These are phyloP conservation scores for Loxodonta africana DNA, from an alignment of 2,113 vertebrate species.

Conservation along the genomic window DNA sequence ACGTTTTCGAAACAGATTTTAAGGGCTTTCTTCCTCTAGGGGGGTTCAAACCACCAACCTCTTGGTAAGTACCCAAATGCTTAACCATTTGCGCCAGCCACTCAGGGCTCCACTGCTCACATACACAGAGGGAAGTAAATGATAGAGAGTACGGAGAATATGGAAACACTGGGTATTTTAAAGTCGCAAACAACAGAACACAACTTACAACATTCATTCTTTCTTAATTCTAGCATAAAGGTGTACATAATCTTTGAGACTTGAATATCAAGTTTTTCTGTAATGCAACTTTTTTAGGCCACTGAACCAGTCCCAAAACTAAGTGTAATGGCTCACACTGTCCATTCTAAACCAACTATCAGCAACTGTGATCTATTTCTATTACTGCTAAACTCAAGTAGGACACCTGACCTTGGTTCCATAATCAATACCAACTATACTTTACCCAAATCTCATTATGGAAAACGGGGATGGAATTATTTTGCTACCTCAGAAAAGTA, in stretches of 20 bases:
- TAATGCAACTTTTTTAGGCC: slow-evolving; percentile 8
- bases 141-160: background rate
- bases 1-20: background rate
- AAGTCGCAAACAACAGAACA: background rate
- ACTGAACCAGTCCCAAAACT: background rate
- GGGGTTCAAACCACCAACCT: background rate
- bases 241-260: background rate
- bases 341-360: background rate
- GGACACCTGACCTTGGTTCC: background rate
- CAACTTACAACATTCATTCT: slow-evolving; percentile 12
- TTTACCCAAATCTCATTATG: background rate
- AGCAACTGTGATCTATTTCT: background rate
- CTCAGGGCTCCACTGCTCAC: background rate
- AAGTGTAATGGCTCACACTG: background rate
- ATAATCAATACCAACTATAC: background rate
- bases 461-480: slow-evolving; percentile 32
- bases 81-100: background rate
- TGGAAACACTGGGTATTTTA: slow-evolving; percentile 12
- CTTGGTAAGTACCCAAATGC: background rate
- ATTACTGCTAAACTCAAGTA: background rate
- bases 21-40: background rate
- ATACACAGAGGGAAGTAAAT: background rate
- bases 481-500: background rate
- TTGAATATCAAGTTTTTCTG: background rate
- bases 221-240: background rate